Base-by-base conservation (phyloP, 1,140 invertebrate genomes). In the Pseudomyrmex cubaensis region DNA sequence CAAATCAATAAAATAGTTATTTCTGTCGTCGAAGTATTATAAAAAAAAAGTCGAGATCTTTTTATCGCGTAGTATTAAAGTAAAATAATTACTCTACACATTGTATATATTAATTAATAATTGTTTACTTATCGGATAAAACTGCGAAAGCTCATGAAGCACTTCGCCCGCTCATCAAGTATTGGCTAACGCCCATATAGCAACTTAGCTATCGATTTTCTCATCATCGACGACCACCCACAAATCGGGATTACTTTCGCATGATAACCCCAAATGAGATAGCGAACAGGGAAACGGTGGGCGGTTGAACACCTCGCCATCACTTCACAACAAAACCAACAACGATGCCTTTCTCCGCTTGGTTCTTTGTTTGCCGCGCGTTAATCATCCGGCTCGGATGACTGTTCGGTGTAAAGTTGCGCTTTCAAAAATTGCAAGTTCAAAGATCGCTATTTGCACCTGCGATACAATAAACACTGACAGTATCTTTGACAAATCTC, bases 181-280 rank as follows among this genome's bases (percentile, higher is more conserved):
- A 35, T 52, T 25, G 13, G 4, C 8, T 76, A 15, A 67, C 48
- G 8, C 12, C 25, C n/a, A 35, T 54, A 7, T 10, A 54, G 1
- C 5, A 10, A 44, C n/a, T 22, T 15, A 69, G 44, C 0, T 59
- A 72, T 67, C 15, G 12, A 2, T 50, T 61, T 2, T 3, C 35
- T 83, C 82, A 87, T 78, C 80, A 86, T 80, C 57, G 66, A 77
- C 77, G 76, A 46, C 78, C 85, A 85, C 83, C 76, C 76, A 88
- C 78, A 85, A 63, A 63, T 25, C 25, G 57, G 73, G 66, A 90
- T 89, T 83, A 82, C 62, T 88, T 63, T 50, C 22, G 46, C 62
- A 63, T 83, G 82, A 90, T 91, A 91, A 89, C 54, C 17, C 25
- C n/a, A 9, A 15, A 8, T 15, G 15, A 20, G 73, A 64, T 25